Conservation (phyloP, 1,140 invertebrate species). For the Caenorhabditis remanei region DNA sequence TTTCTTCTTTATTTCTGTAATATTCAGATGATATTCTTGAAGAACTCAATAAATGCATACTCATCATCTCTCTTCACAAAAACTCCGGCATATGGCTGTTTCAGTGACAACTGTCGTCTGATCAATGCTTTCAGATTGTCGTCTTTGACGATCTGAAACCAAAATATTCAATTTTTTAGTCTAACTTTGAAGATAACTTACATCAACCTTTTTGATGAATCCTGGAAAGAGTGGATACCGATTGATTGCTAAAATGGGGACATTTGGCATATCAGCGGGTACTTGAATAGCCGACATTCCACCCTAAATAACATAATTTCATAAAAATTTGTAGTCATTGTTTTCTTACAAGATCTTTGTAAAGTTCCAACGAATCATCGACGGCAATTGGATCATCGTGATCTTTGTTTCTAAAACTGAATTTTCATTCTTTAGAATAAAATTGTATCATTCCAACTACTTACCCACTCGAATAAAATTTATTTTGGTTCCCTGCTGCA, state of each 20-base stretch:
- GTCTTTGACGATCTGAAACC: constrained; percentile 83
- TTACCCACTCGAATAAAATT: neutral
- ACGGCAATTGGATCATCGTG: constrained; percentile 23
- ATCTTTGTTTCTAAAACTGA: constrained; percentile 11
- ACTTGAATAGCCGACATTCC: constrained; percentile 84
- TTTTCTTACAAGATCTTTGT: constrained; percentile 1
- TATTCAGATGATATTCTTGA: neutral
- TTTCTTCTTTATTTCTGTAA: constrained; percentile 80
- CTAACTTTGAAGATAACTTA: constrained; percentile 77
- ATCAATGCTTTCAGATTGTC: constrained; percentile 90
- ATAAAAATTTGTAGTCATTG: neutral
- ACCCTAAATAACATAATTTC: constrained; percentile 9
- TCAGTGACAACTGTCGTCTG: constrained; percentile 89
- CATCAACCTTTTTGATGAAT: constrained; percentile 97
- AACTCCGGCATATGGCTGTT: constrained; percentile 96
- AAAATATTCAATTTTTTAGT: neutral
- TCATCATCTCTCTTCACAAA: constrained; percentile 94
- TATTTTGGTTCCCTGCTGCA: neutral
- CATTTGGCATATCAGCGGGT: constrained; percentile 95
- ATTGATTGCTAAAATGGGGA: constrained; percentile 93
- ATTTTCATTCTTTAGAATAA: too few species aligned
- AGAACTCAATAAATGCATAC: constrained; percentile 79
- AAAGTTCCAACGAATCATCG: constrained; percentile 29
- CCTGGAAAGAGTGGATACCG: constrained; percentile 96
- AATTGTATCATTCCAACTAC: neutral